These are phyloP conservation scores for Oreocharis arfaki DNA, from an alignment of 2,113 vertebrate species.

Conservation along the genomic window DNA sequence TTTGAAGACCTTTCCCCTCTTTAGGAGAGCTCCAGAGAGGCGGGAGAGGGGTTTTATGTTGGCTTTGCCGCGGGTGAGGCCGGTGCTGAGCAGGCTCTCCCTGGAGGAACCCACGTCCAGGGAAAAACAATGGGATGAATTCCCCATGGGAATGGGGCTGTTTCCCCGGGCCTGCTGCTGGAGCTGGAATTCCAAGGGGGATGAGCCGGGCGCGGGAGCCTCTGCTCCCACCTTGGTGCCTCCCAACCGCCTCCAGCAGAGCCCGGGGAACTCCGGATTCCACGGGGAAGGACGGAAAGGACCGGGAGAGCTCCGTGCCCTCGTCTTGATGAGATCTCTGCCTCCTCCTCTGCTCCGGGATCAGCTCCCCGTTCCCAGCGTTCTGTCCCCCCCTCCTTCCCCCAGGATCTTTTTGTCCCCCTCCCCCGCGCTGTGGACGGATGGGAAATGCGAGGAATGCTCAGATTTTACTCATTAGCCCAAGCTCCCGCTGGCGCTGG, in stretches of 20 bases:
- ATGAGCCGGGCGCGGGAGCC: fast-evolving
- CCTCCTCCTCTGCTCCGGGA: fast-evolving
- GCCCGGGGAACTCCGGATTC: not conserved
- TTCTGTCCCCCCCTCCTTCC: not conserved
- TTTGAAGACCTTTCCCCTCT: not conserved
- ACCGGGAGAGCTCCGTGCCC: too few relatives aligned
- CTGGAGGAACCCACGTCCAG: not conserved
- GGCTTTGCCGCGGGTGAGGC: not conserved
- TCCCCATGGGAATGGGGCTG: not conserved
- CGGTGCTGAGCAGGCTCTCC: not conserved
- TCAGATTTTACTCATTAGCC: constrained; percentile 82
- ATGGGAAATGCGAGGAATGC: constrained; percentile 73
- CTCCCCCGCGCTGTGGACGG: constrained; percentile 27
- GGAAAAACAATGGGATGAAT: not conserved
- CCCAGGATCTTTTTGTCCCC: too few relatives aligned
- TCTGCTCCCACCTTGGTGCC: not conserved
- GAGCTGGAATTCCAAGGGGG: not conserved
- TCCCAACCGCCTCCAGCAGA: not conserved
- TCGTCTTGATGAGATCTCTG: not conserved
- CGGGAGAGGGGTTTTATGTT: not conserved
- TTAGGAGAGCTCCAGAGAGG: not conserved
- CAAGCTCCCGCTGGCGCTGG: constrained; percentile 78
- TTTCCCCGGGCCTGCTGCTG: not conserved
- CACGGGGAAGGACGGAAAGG: fast-evolving
- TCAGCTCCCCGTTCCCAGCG: fast-evolving